Percentiles rank a stretch among this genome's conserved stretches.
phyloP scores from a whole-genome alignment of 2,888 invertebrate species.

The Julus scanicus region DNA sequence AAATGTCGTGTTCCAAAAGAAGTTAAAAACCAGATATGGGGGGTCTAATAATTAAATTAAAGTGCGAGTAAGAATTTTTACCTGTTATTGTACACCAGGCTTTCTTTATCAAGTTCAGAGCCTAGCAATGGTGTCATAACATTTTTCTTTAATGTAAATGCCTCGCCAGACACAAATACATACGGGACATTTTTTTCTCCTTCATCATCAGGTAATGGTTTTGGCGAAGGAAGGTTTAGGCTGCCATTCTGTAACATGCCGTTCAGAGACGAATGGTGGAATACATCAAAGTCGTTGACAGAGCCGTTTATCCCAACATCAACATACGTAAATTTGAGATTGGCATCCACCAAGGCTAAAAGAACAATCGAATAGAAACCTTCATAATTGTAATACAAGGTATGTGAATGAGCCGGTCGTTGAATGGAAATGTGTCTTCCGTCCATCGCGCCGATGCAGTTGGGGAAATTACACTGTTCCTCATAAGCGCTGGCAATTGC shows the following conservation, averaged over 20 bases:
- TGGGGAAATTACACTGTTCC: conserved; percentile 59
- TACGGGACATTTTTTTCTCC: conserved; percentile 55
- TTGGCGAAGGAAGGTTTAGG: conserved; percentile 46
- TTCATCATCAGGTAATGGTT: neutral
- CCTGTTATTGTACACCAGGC: conserved; percentile 58
- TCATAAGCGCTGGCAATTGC: conserved; percentile 57
- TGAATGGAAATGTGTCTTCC: conserved; percentile 59
- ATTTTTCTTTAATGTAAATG: conserved; percentile 59
- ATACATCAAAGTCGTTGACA: conserved; percentile 59
- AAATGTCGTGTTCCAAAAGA: too few relatives aligned
- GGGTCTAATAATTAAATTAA: neutral
- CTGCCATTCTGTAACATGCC: conserved; percentile 17
- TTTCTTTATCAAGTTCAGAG: conserved; percentile 43
- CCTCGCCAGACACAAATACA: conserved; percentile 60
- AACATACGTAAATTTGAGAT: conserved; percentile 58
- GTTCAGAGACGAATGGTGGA: conserved; percentile 53
- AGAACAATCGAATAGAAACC: conserved; percentile 58
- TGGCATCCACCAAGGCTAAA: conserved; percentile 59
- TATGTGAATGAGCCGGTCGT: conserved; percentile 57
- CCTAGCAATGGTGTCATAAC: conserved; percentile 58
- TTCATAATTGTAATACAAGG: conserved; percentile 59
- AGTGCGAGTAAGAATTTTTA: neutral
- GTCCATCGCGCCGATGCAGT: conserved; percentile 59
- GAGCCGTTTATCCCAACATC: conserved; percentile 59
- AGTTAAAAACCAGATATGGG: too few relatives aligned